Percentiles rank a stretch among this genome's conserved stretches.
These are phyloP conservation scores for Seriola rivoliana DNA, from an alignment of 2,113 vertebrate species.

Conservation along the genomic window DNA sequence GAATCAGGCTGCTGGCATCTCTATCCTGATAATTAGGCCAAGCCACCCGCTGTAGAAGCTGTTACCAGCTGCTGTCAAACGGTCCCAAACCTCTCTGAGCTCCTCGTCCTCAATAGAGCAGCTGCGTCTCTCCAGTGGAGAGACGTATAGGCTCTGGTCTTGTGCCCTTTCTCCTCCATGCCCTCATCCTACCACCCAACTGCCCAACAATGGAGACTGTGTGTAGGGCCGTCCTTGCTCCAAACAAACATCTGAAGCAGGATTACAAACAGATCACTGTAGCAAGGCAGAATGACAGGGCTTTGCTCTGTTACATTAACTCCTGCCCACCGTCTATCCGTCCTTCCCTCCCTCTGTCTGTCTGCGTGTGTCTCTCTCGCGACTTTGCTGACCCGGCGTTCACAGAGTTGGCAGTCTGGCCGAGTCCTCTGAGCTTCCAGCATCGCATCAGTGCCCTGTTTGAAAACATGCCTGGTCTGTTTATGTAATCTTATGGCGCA, in stretches of 20 bases:
- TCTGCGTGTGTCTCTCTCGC: conserved; percentile 24
- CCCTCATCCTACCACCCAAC: conserved; percentile 49
- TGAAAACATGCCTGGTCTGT: conserved; percentile 65
- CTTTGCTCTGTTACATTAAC: conserved; percentile 53
- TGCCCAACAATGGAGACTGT: conserved; percentile 62
- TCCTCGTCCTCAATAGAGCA: conserved; percentile 69
- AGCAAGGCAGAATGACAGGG: conserved; percentile 23
- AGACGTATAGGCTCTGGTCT: conserved; percentile 25
- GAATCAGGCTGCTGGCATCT: conserved; percentile 61
- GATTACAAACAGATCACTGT: conserved; percentile 69
- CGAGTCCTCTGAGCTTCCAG: conserved; percentile 26
- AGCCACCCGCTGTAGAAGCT: conserved; percentile 78
- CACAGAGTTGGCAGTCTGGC: conserved; percentile 38
- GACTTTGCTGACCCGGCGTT: conserved; percentile 45
- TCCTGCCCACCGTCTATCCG: conserved; percentile 31
- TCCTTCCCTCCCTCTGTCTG: neutral
- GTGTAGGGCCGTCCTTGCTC: conserved; percentile 46
- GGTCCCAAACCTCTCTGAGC: conserved; percentile 54
- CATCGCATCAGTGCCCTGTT: conserved; percentile 54
- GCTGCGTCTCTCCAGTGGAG: conserved; percentile 70
- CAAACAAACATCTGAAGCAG: conserved; percentile 62
- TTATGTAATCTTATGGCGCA: conserved; percentile 61
- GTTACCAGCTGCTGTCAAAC: conserved; percentile 74
- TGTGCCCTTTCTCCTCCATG: conserved; percentile 54
- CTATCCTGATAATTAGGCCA: conserved; percentile 68